Percentiles rank a stretch among this genome's conserved stretches.
Conservation (phyloP, 2,113 vertebrate species). For the Tautogolabrus adspersus region DNA sequence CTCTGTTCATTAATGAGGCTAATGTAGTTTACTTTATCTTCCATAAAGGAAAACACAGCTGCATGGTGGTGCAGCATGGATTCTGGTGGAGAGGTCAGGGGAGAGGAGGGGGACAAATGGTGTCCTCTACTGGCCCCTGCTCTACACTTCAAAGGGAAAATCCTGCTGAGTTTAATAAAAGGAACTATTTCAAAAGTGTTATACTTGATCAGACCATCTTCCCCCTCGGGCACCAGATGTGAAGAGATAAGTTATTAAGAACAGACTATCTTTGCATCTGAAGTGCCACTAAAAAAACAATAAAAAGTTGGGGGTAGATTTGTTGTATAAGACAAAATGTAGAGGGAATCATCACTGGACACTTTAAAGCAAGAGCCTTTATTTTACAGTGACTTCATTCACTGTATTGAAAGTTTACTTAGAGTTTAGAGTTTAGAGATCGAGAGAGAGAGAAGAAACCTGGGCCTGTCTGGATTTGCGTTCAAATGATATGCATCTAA, state of each 20-base stretch:
- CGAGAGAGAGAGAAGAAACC: neutral
- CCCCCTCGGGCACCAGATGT: constrained; percentile 23
- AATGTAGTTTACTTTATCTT: constrained; percentile 35
- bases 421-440: no score
- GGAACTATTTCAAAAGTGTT: neutral
- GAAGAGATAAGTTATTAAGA: neutral
- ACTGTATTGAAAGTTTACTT: no score
- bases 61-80: constrained; percentile 35
- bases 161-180: constrained; percentile 54
- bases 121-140: constrained; percentile 74
- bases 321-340: neutral
- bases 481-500: constrained; percentile 4
- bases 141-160: constrained; percentile 57
- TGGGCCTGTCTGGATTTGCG: neutral
- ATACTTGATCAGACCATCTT: neutral
- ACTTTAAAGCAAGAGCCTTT: neutral
- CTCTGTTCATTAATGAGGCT: constrained; percentile 28
- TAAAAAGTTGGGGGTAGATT: no score
- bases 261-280: neutral
- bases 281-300: no score
- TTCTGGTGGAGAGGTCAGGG: constrained; percentile 52
- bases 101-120: constrained; percentile 61
- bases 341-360: neutral
- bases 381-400: neutral
- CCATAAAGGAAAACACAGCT: constrained; percentile 76